Evolutionary conservation across 2,113 vertebrate genomes (phyloP).

Genomic region (Serranochromis macrocephalus): DNA sequence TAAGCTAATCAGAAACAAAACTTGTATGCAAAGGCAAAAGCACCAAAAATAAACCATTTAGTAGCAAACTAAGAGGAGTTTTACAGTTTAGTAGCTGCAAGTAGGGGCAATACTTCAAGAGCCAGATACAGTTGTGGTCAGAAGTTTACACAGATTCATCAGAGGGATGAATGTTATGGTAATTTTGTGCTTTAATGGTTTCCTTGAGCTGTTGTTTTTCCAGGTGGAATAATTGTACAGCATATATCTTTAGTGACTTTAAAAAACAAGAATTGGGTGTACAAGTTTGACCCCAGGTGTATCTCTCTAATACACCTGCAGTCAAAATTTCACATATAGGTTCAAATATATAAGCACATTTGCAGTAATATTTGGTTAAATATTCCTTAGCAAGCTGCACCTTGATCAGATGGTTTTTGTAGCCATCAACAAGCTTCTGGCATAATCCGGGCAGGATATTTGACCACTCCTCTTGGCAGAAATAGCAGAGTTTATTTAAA

Average conservation of each 20-base stretch:
- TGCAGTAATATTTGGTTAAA: not conserved
- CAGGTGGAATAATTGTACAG: not conserved
- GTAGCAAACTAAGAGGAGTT: not conserved
- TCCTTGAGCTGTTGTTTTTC: not conserved
- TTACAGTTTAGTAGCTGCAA: not conserved
- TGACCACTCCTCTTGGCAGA: not conserved
- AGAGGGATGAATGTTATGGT: not conserved
- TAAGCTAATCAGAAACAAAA: not conserved
- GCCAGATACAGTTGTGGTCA: not conserved
- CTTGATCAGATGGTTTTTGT: not conserved
- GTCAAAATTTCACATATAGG: not conserved
- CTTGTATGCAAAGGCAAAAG: not conserved
- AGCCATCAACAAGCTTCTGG: not conserved
- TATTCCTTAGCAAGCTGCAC: not conserved
- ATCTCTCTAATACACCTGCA: not conserved
- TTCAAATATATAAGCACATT: not conserved
- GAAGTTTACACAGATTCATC: not conserved
- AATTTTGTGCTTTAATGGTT: not conserved
- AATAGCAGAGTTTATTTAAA: not conserved
- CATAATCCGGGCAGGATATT: not conserved
- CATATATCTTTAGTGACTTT: not conserved
- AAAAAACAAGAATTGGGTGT: not conserved
- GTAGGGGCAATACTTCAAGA: not conserved
- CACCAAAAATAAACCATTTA: not conserved
- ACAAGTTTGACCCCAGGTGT: not conserved